Evolutionary conservation across 2,888 invertebrate species (phyloP).

Genomic region (Tipula helvola): DNA sequence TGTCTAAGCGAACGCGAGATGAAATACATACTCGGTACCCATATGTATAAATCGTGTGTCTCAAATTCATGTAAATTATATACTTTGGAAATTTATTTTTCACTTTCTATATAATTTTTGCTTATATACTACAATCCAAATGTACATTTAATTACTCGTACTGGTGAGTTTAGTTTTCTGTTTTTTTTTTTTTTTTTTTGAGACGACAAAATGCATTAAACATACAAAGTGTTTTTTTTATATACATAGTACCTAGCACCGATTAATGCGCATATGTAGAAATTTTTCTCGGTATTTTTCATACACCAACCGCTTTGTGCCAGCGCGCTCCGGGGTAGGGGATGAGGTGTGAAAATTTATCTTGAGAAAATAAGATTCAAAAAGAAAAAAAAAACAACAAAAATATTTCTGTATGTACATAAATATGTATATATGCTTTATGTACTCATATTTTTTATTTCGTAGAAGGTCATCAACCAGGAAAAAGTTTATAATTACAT

Average conservation of each 20-base stretch:
- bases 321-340: background rate
- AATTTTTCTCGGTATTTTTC: background rate
- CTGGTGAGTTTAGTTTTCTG: background rate
- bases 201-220: background rate
- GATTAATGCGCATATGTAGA: slow-evolving; percentile 4
- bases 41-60: background rate
- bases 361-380: background rate
- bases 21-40: background rate
- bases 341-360: background rate
- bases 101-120: background rate
- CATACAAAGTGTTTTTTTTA: background rate
- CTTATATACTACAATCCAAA: background rate
- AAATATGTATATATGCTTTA: background rate
- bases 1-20: background rate
- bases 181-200: background rate
- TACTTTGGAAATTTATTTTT: background rate
- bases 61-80: background rate
- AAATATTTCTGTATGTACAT: background rate
- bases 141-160: background rate
- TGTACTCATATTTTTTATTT: background rate
- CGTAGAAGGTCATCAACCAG: background rate
- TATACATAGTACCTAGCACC: background rate
- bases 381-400: background rate
- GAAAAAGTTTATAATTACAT: background rate
- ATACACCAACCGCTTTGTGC: background rate